Percentiles rank a stretch among this genome's conserved stretches.
phyloP scores from a whole-genome alignment of 2,113 vertebrate species.

The Felis chaus region DNA sequence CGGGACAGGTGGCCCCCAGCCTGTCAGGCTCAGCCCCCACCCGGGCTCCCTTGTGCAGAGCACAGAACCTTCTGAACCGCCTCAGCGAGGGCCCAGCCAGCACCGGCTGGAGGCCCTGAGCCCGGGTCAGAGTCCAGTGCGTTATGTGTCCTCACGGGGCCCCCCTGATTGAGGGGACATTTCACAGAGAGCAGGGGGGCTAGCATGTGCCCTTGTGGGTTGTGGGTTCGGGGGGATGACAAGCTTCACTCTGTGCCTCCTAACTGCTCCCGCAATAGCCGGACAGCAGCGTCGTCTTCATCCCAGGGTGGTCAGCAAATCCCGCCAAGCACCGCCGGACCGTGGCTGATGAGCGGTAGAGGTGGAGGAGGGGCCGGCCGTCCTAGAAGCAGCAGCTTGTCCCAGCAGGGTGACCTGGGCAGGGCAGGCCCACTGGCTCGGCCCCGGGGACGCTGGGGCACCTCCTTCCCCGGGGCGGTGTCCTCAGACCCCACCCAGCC shows the following conservation, averaged over 20 bases:
- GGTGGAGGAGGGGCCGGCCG: accelerated
- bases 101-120: neutral
- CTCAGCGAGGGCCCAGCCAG: neutral
- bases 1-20: neutral
- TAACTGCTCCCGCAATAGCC: neutral
- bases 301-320: too few relatives aligned
- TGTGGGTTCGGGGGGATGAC: neutral
- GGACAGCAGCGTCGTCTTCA: too few relatives aligned
- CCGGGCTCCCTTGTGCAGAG: neutral
- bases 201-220: neutral
- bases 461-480: too few relatives aligned
- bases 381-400: too few relatives aligned
- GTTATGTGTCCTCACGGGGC: neutral
- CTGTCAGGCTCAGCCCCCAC: neutral
- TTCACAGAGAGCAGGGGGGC: neutral
- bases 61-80: too few relatives aligned
- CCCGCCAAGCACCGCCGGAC: too few relatives aligned
- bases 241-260: neutral
- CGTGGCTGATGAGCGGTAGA: too few relatives aligned
- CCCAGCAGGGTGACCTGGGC: too few relatives aligned
- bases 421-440: too few relatives aligned
- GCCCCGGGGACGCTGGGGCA: too few relatives aligned
- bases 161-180: neutral
- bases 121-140: neutral
- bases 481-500: too few relatives aligned